Conservation (phyloP, 2,113 vertebrate species). For the Chrysochloris asiatica region DNA sequence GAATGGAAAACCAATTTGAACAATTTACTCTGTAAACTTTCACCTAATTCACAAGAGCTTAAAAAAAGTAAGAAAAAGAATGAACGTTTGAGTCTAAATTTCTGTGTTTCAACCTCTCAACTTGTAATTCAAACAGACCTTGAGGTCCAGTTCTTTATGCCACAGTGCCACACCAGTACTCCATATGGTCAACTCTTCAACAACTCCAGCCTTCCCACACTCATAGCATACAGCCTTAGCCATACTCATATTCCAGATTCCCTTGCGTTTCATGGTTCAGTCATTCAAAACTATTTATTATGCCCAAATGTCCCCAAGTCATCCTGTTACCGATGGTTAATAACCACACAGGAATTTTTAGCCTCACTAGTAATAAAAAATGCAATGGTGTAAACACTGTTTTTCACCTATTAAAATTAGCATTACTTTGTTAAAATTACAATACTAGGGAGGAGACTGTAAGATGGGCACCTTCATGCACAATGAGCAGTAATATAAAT, state of each 20-base stretch:
- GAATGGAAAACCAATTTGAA: too few relatives aligned
- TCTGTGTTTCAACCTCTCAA: neutral
- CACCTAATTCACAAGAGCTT: too few relatives aligned
- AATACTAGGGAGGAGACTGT: neutral
- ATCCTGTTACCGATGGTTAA: neutral
- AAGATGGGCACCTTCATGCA: neutral
- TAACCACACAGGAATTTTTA: conserved; percentile 5
- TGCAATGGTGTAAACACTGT: neutral
- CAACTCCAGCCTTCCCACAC: neutral
- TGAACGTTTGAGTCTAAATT: too few relatives aligned
- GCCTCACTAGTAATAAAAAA: neutral
- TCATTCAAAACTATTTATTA: neutral
- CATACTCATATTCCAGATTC: fast-evolving
- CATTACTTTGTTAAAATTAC: neutral
- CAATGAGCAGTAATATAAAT: neutral
- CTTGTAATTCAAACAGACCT: too few relatives aligned
- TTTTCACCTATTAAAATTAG: neutral
- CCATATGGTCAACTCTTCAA: too few relatives aligned
- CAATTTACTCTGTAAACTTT: too few relatives aligned
- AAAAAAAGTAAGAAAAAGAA: too few relatives aligned
- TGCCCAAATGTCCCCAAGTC: too few relatives aligned
- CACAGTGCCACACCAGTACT: too few relatives aligned
- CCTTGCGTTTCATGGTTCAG: neutral
- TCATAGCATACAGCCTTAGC: neutral
- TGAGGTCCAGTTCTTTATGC: too few relatives aligned